Conservation (phyloP, 2,888 invertebrate species). For the Carpatolechia fugitivella region DNA sequence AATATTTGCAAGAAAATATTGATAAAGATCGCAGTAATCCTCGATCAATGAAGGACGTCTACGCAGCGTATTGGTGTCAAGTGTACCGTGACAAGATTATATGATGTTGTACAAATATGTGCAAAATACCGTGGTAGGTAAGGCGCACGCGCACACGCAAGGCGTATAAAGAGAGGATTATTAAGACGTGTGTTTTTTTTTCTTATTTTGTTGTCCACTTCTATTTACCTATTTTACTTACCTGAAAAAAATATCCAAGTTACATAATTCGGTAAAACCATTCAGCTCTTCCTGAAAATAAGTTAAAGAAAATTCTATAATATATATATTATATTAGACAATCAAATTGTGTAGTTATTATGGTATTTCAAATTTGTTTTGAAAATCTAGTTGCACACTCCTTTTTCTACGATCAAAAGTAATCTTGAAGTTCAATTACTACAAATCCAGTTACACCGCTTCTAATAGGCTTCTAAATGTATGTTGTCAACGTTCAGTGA, state of each 20-base stretch:
- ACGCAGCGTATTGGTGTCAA: constrained; percentile 62
- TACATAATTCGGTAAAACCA: too few species aligned
- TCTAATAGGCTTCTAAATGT: not conserved
- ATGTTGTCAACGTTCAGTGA: not conserved
- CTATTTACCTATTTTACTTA: too few species aligned
- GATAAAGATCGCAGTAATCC: constrained; percentile 72
- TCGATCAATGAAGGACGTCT: constrained; percentile 39
- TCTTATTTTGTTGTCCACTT: not conserved
- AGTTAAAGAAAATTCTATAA: too few species aligned
- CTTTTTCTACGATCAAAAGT: too few species aligned
- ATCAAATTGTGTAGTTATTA: too few species aligned
- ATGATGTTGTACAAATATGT: constrained; percentile 64
- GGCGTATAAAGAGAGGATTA: constrained; percentile 13
- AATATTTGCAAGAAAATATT: constrained; percentile 65
- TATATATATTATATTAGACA: too few species aligned
- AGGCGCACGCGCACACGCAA: constrained; percentile 21
- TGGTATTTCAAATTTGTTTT: too few species aligned
- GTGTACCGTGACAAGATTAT: constrained; percentile 76
- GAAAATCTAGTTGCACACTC: too few species aligned
- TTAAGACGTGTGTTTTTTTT: constrained; percentile 23
- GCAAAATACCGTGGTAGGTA: constrained; percentile 10
- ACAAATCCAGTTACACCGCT: too few species aligned
- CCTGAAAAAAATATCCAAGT: too few species aligned
- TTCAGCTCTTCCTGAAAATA: too few species aligned
- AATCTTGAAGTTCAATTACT: too few species aligned